Percentiles rank a stretch among this genome's conserved stretches.
Conservation (phyloP, 2,888 invertebrate species). For the Girardia tigrina region DNA sequence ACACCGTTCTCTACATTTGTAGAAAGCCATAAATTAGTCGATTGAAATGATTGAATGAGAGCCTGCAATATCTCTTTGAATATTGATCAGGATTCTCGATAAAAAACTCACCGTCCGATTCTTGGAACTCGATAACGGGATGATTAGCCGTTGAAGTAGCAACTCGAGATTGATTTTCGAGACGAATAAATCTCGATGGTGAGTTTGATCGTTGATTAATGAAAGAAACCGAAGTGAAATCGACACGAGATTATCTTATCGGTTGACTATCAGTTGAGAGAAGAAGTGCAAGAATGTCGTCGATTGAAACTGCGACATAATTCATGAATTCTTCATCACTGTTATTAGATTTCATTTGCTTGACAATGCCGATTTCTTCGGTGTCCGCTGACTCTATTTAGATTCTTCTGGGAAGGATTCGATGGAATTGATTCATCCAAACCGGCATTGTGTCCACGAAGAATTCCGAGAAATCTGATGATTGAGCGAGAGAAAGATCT, state of each 20-base stretch:
- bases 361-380: conserved; percentile 74
- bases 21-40: too few species aligned
- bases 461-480: too few species aligned
- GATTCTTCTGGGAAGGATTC: conserved; percentile 79
- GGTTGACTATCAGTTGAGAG: conserved; percentile 68
- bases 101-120: conserved; percentile 78
- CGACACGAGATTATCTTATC: conserved; percentile 74
- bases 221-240: conserved; percentile 87
- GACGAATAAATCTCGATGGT: conserved; percentile 68
- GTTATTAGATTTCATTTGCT: conserved; percentile 78
- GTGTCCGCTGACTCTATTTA: too few species aligned
- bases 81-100: conserved; percentile 89
- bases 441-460: conserved; percentile 63
- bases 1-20: too few species aligned
- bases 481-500: conserved; percentile 90
- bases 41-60: too few species aligned
- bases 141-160: conserved; percentile 64
- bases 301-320: conserved; percentile 78
- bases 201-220: conserved; percentile 75
- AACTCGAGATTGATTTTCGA: conserved; percentile 7
- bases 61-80: conserved; percentile 76
- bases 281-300: conserved; percentile 76
- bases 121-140: conserved; percentile 65
- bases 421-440: conserved; percentile 47
- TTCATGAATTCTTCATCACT: conserved; percentile 91